phyloP scores from a whole-genome alignment of 1,140 invertebrate species.

The Telenomus remus region DNA sequence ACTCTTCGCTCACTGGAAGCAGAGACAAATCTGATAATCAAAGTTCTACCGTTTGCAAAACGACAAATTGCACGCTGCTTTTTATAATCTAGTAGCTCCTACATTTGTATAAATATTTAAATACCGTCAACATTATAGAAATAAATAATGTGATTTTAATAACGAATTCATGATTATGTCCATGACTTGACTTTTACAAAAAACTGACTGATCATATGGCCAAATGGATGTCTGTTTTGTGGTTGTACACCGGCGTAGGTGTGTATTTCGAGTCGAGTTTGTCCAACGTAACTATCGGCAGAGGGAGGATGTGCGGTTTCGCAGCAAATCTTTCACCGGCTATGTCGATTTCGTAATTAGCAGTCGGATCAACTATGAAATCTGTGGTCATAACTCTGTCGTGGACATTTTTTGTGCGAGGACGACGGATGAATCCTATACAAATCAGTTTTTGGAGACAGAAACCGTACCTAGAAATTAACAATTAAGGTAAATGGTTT shows the following conservation, averaged over 20 bases:
- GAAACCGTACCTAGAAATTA: constrained; percentile 80
- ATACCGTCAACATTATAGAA: constrained; percentile 21
- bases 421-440: constrained; percentile 79
- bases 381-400: constrained; percentile 76
- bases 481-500: constrained; percentile 7
- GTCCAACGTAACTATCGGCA: constrained; percentile 65
- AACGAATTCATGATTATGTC: too few relatives aligned
- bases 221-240: constrained; percentile 62
- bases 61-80: constrained; percentile 9
- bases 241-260: constrained; percentile 62
- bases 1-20: too few relatives aligned
- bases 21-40: neutral
- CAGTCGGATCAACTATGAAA: constrained; percentile 78
- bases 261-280: constrained; percentile 66
- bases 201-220: constrained; percentile 25
- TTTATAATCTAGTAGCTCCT: constrained; percentile 19
- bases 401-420: constrained; percentile 50
- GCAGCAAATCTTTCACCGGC: constrained; percentile 79
- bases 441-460: constrained; percentile 79
- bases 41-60: neutral
- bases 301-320: constrained; percentile 79
- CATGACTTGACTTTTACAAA: neutral
- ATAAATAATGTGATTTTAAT: constrained; percentile 21
- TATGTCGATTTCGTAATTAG: constrained; percentile 82
- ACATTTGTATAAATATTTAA: constrained; percentile 44